These are phyloP conservation scores for Lanius collurio DNA, from an alignment of 2,113 vertebrate species.

Conservation along the genomic window DNA sequence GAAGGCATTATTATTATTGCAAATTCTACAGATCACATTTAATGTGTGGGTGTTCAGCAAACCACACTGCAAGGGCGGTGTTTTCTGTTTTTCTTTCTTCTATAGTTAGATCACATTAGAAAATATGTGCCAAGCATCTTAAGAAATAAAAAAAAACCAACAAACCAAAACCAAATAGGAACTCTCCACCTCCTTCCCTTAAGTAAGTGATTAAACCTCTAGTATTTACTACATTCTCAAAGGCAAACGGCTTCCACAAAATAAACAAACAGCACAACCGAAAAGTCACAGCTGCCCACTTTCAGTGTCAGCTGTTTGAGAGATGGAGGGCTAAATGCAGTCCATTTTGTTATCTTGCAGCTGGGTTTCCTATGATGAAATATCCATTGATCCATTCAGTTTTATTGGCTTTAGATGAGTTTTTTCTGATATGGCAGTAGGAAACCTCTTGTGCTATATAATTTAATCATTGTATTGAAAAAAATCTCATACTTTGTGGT, in stretches of 20 bases:
- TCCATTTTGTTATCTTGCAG: conserved; percentile 10
- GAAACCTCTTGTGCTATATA: background rate
- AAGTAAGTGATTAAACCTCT: conserved; percentile 23
- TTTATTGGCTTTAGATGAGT: conserved; percentile 16
- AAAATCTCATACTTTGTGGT: background rate
- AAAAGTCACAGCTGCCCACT: background rate
- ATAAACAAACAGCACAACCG: background rate
- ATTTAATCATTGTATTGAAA: background rate
- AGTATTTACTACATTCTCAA: conserved; percentile 1
- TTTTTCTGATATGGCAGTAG: background rate
- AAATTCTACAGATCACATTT: background rate
- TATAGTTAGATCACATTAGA: conserved; percentile 11
- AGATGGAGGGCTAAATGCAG: background rate
- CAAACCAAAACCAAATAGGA: background rate
- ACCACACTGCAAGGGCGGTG: conserved; percentile 33
- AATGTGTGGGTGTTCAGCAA: conserved; percentile 60
- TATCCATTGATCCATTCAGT: conserved; percentile 3
- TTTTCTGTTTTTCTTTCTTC: background rate
- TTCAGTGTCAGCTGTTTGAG: background rate
- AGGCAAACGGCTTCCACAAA: background rate
- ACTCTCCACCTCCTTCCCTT: background rate
- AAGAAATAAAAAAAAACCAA: background rate
- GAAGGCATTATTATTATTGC: conserved; percentile 37
- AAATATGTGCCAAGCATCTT: conserved; percentile 1
- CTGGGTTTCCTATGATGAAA: conserved; percentile 48